Percentiles rank a stretch among this genome's conserved stretches.
These are phyloP conservation scores for Philantomba maxwellii DNA, from an alignment of 2,113 vertebrate species.

Conservation along the genomic window DNA sequence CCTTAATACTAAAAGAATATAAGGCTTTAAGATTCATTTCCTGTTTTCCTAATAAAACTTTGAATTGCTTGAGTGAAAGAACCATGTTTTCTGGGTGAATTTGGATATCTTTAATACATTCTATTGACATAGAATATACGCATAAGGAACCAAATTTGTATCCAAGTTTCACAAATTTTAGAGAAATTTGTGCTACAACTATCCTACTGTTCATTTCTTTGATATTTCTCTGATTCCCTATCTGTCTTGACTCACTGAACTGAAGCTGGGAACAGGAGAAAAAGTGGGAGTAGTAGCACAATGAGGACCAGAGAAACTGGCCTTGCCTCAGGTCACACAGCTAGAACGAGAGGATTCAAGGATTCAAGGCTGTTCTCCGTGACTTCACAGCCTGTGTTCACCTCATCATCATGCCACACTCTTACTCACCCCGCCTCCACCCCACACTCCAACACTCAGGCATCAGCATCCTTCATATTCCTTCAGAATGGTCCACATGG, in stretches of 20 bases:
- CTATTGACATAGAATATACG: neutral
- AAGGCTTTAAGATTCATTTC: neutral
- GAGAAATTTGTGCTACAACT: neutral
- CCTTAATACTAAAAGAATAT: neutral
- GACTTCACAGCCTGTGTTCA: neutral
- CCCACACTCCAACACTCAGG: neutral
- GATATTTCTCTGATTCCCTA: neutral
- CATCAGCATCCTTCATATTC: neutral
- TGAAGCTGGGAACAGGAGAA: neutral
- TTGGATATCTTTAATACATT: neutral
- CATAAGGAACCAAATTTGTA: neutral
- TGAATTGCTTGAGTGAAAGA: no score
- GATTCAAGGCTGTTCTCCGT: rapidly evolving
- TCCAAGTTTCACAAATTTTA: neutral
- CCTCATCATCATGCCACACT: neutral
- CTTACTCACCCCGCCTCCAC: neutral
- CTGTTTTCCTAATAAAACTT: neutral
- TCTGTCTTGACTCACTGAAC: neutral
- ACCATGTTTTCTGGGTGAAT: neutral
- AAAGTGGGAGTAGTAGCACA: neutral
- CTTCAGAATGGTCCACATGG: neutral
- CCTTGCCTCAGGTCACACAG: neutral
- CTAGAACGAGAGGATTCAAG: rapidly evolving
- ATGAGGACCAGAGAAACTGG: neutral
- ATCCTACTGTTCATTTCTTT: neutral